Evolutionary conservation across 2,797 vertebrate species (phyloP).

Genomic region (Loris lydekkerianus): DNA sequence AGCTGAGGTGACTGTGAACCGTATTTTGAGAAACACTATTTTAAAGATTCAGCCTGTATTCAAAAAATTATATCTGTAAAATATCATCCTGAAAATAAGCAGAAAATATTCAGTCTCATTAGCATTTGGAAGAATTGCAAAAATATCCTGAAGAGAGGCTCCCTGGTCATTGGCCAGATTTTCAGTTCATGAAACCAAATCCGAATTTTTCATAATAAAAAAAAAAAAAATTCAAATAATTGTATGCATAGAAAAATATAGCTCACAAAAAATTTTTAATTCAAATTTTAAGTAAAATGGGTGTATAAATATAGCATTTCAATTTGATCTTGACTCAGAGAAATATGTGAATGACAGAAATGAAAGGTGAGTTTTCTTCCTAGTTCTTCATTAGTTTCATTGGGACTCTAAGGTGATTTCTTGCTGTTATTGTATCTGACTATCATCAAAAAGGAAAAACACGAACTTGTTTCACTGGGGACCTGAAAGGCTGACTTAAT

Average conservation of each 20-base stretch:
- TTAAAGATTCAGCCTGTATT: neutral
- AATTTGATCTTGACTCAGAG: neutral
- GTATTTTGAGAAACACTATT: slow-evolving; percentile 29
- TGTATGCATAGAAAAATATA: neutral
- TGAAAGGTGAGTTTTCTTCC: neutral
- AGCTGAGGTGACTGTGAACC: neutral
- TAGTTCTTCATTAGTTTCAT: neutral
- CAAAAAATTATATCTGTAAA: slow-evolving; percentile 1
- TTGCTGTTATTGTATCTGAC: neutral
- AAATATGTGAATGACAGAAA: neutral
- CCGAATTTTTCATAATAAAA: neutral
- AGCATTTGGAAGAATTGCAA: slow-evolving; percentile 18
- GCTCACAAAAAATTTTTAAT: neutral
- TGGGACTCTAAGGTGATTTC: neutral
- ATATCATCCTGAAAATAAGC: neutral
- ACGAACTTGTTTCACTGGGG: neutral
- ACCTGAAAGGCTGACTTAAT: neutral
- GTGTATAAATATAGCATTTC: neutral
- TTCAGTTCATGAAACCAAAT: neutral
- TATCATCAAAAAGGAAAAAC: slow-evolving; percentile 31
- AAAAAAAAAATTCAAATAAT: slow-evolving; percentile 31
- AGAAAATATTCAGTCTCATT: slow-evolving; percentile 25
- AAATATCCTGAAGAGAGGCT: neutral
- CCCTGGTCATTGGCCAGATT: neutral
- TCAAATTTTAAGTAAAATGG: neutral